These are phyloP conservation scores for Arremon aurantiirostris DNA, from an alignment of 2,797 vertebrate species.

Conservation along the genomic window DNA sequence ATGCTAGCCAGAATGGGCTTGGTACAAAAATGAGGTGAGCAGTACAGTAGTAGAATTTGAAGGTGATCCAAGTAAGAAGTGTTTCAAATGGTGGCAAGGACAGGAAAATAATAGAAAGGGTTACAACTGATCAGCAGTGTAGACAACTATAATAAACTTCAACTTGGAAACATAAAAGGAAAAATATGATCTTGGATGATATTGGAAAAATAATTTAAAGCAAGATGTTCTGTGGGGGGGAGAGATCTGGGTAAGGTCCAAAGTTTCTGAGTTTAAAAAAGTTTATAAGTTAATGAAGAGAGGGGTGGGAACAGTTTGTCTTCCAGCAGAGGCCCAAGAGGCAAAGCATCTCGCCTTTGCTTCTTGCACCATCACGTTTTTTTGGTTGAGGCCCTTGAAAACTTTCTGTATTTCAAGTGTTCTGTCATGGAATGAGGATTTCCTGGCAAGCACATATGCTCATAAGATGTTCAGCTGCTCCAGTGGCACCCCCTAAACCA, in stretches of 20 bases:
- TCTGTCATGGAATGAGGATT: neutral
- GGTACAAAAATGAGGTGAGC: neutral
- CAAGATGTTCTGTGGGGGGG: neutral
- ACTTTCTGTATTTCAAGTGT: neutral
- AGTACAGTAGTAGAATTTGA: neutral
- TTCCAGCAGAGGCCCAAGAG: neutral
- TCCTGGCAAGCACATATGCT: neutral
- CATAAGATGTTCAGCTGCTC: neutral
- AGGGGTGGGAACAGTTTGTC: neutral
- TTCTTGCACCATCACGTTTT: fast-evolving
- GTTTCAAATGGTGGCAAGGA: neutral
- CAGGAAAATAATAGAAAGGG: neutral
- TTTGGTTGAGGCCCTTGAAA: neutral
- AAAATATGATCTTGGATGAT: slow-evolving; percentile 23
- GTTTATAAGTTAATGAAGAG: neutral
- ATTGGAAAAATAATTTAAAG: slow-evolving; percentile 21
- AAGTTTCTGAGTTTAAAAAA: neutral
- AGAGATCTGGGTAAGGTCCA: neutral
- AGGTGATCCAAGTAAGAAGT: neutral
- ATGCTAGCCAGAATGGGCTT: neutral
- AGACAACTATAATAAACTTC: neutral
- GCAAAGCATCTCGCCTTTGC: neutral
- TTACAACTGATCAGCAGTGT: neutral
- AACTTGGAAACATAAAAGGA: slow-evolving; percentile 22
- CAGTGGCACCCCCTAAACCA: neutral